Conservation (phyloP, 1,140 invertebrate genomes). For the Apocrypta bakeri region DNA sequence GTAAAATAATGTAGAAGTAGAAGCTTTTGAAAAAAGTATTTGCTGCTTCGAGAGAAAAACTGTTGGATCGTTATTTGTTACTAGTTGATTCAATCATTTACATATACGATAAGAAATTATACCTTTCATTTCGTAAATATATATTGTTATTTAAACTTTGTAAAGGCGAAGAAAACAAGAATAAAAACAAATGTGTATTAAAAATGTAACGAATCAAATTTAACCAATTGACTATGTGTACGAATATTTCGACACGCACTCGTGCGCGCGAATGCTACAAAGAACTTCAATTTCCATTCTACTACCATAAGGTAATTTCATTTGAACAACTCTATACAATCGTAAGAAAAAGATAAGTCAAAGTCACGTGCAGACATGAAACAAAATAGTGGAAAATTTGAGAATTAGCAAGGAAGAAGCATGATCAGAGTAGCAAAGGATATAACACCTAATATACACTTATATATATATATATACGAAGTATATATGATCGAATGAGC, state of each 20-base stretch:
- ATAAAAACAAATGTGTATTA: not conserved
- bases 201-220: slow-evolving; percentile 9
- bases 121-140: slow-evolving; percentile 2
- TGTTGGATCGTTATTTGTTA: slow-evolving; percentile 45
- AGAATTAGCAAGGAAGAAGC: not conserved
- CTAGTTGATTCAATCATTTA: slow-evolving; percentile 16
- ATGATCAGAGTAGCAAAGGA: no score
- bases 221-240: not conserved
- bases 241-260: not conserved
- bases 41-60: slow-evolving; percentile 30
- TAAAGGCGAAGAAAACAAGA: slow-evolving; percentile 22
- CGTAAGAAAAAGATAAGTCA: not conserved
- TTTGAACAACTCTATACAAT: not conserved
- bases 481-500: slow-evolving; percentile 26
- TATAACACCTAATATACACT: no score
- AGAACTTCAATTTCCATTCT: not conserved
- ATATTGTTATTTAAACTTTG: slow-evolving; percentile 41
- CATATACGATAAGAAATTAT: not conserved
- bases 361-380: not conserved
- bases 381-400: not conserved
- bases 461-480: not conserved
- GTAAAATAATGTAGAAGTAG: slow-evolving; percentile 37
- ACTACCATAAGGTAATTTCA: not conserved
- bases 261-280: not conserved
- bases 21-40: slow-evolving; percentile 49